Evolutionary conservation across 1,140 invertebrate species (phyloP).

Genomic region (Vanessa tameamea): DNA sequence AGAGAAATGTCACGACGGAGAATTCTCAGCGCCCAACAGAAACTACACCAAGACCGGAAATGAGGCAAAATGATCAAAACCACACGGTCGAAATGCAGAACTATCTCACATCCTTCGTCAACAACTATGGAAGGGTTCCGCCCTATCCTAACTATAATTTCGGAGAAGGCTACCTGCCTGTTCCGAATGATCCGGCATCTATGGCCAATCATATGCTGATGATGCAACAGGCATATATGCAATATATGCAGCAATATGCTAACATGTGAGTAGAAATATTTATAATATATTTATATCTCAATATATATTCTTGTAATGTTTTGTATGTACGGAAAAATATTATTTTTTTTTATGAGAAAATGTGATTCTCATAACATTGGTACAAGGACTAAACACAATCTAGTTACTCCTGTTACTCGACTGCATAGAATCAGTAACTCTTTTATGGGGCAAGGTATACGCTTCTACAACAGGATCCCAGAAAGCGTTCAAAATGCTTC

Average conservation of each 20-base stretch:
- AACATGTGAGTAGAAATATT: conserved; percentile 81
- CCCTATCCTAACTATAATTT: conserved; percentile 69
- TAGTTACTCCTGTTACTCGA: no score
- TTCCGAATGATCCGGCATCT: conserved; percentile 57
- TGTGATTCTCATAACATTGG: no score
- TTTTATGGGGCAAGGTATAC: no score
- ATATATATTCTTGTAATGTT: no score
- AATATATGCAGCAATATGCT: conserved; percentile 92
- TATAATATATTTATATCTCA: no score
- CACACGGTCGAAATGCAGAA: conserved; percentile 76
- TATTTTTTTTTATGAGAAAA: no score
- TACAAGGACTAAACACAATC: no score
- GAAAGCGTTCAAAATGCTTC: no score
- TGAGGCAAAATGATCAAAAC: conserved; percentile 72
- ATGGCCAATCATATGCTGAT: conserved; percentile 81
- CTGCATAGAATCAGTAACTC: no score
- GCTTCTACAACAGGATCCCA: no score
- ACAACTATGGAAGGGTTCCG: conserved; percentile 71
- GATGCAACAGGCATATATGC: conserved; percentile 92
- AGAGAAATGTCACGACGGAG: conserved; percentile 56
- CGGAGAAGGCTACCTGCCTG: conserved; percentile 59
- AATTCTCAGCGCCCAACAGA: conserved; percentile 31
- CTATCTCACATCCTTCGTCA: conserved; percentile 64
- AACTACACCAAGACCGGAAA: conserved; percentile 55
- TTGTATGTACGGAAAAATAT: no score